Conservation (phyloP, 1,140 invertebrate genomes). For the Scaptodrosophila lebanonensis region DNA sequence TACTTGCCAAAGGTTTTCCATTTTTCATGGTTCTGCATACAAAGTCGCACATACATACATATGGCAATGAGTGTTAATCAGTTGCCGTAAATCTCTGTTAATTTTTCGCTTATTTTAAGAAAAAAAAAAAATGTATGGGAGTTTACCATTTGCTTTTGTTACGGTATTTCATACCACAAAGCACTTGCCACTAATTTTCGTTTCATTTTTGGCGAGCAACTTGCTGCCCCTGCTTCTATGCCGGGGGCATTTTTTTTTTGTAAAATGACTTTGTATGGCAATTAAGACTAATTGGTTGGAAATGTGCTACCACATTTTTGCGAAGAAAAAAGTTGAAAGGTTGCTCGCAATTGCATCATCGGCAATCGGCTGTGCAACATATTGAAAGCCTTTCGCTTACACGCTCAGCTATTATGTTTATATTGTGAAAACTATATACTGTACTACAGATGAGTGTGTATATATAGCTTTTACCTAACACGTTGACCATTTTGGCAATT, state of each 20-base stretch:
- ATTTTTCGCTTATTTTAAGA: too few relatives aligned
- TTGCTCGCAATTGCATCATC: slow-evolving; percentile 39
- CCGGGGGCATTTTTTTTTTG: slow-evolving; percentile 18
- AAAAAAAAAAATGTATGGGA: slow-evolving; percentile 50
- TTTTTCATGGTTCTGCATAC: too few relatives aligned
- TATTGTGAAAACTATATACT: too few relatives aligned
- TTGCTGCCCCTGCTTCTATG: slow-evolving; percentile 8
- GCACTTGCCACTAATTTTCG: slow-evolving; percentile 25
- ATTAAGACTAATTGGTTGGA: slow-evolving; percentile 65
- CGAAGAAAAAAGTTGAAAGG: slow-evolving; percentile 7
- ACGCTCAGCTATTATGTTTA: not conserved
- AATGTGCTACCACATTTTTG: slow-evolving; percentile 12
- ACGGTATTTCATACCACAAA: slow-evolving; percentile 38
- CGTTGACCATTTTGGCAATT: too few relatives aligned
- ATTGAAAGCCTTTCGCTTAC: not conserved
- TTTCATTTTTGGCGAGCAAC: slow-evolving; percentile 8
- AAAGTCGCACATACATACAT: too few relatives aligned
- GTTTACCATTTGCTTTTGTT: slow-evolving; percentile 53
- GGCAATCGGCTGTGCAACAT: not conserved
- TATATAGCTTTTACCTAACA: too few relatives aligned
- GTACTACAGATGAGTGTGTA: too few relatives aligned
- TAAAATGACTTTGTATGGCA: slow-evolving; percentile 52
- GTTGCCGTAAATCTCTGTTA: slow-evolving; percentile 41
- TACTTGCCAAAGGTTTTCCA: slow-evolving; percentile 25
- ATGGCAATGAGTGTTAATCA: slow-evolving; percentile 61